Evolutionary conservation across 1,140 invertebrate genomes (phyloP), one percentile per base, ranked within the genome.

Genomic region (Nomia melanderi): DNA sequence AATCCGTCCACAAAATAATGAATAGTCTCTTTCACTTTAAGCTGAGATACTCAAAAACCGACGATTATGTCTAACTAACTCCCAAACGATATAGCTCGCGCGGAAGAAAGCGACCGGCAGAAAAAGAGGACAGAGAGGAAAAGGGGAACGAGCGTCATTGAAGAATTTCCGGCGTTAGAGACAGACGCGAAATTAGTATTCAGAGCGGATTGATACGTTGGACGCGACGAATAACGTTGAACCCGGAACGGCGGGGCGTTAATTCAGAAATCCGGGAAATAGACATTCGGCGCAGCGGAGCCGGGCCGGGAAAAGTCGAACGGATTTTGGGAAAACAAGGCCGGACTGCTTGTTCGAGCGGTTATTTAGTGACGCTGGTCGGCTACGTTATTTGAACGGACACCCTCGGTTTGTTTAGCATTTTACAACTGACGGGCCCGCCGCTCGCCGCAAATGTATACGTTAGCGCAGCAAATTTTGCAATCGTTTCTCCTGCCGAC

Each of bases 391-490:
- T 79, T 86, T 77, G 84, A 78, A 83, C 81, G 84, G 81, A 83
- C 81, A 86, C 78, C 84, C 81, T 73, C 84, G 78, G 81, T 86
- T 86, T 86, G 84, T 86, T 86, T 86, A 86, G 85, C 85, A 86
- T 86, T 86, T 86, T 86, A 86, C 85, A 86, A 86, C 84, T 74
- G 67, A 65, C 71, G 72, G 70, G 20, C 54, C 56, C 71, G 76
- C 54, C 53, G 72, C 76, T 73, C 73, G 64, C 70, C 73, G 64
- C 79, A 78, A 81, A 81, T 77, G 62, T 77, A 73, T 67, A 83
- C 82, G 77, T 53, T 78, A 70, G 50, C 67, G 56, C 50, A 53
- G 31, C 70, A 70, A 83, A 83, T 82, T 82, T 79, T 71, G 60
- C 65, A 63, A 65, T 59, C 66, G 56, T 47, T 79, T 33, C 72